Evolutionary conservation across 2,797 vertebrate genomes (phyloP).

Genomic region (Zalophus californianus): DNA sequence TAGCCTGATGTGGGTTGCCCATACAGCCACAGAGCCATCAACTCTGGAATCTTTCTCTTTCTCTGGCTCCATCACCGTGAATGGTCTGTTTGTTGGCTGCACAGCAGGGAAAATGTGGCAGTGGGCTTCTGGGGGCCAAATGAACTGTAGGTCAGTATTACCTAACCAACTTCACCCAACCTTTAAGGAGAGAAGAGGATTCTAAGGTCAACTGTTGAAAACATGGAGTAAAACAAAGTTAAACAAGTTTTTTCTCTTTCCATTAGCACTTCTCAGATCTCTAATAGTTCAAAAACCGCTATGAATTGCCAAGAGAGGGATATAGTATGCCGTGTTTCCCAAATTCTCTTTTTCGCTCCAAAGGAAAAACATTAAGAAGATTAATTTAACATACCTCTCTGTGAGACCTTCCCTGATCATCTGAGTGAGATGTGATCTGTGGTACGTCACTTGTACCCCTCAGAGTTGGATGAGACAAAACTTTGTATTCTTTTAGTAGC

Average conservation of each 20-base stretch:
- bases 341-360: not conserved
- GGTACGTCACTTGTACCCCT: not conserved
- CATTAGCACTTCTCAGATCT: not conserved
- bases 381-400: not conserved
- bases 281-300: not conserved
- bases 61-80: not conserved
- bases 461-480: not conserved
- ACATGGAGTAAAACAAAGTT: not conserved
- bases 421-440: not conserved
- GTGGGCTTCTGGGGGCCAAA: not conserved
- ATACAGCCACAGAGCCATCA: not conserved
- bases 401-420: not conserved
- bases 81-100: not conserved
- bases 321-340: not conserved
- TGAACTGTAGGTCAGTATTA: not conserved
- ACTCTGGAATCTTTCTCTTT: not conserved
- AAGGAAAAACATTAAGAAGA: conserved; percentile 6
- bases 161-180: not conserved
- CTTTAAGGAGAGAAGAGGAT: not conserved
- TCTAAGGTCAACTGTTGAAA: conserved; percentile 48
- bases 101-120: not conserved
- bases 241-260: not conserved
- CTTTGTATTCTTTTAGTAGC: not conserved
- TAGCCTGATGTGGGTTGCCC: not conserved
- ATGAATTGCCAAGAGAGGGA: not conserved